A percentile compares a stretch with the other conserved stretches of the same genome.
phyloP scores from a whole-genome alignment of 2,797 vertebrate genomes.

The Rachycentron canadum region DNA sequence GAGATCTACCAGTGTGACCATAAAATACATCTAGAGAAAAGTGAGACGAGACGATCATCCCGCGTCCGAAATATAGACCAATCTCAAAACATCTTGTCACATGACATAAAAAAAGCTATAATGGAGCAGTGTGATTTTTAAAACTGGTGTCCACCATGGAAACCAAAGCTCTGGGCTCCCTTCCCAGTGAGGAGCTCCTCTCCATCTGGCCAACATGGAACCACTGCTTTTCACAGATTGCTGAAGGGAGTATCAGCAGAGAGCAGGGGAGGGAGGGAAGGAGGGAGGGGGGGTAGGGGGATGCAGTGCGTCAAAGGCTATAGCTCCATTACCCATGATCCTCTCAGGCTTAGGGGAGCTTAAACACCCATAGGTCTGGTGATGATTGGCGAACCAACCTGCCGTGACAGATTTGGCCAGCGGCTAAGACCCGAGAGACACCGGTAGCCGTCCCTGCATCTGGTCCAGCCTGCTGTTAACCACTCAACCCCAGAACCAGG shows the following conservation, averaged over 20 bases:
- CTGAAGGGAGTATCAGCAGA: slow-evolving; percentile 73
- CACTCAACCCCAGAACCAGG: slow-evolving; percentile 39
- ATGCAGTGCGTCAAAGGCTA: slow-evolving; percentile 83
- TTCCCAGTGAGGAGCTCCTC: slow-evolving; percentile 57
- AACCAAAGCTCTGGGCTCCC: slow-evolving; percentile 63
- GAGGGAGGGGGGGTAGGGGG: slow-evolving; percentile 31
- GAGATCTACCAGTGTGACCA: slow-evolving; percentile 70
- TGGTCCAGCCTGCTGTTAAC: slow-evolving; percentile 47
- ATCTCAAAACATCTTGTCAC: slow-evolving; percentile 65
- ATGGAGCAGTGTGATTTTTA: slow-evolving; percentile 68
- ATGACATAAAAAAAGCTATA: slow-evolving; percentile 56
- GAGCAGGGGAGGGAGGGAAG: slow-evolving; percentile 37
- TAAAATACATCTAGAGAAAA: slow-evolving; percentile 68
- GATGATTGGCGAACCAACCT: slow-evolving; percentile 66
- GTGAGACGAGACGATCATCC: slow-evolving; percentile 61
- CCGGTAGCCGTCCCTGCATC: slow-evolving; percentile 53
- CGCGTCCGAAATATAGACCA: slow-evolving; percentile 70
- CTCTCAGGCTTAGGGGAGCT: slow-evolving; percentile 79
- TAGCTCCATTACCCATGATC: slow-evolving; percentile 83
- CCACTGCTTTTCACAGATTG: slow-evolving; percentile 74
- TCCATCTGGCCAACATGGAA: slow-evolving; percentile 66
- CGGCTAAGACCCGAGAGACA: slow-evolving; percentile 47
- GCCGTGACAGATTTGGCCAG: slow-evolving; percentile 70
- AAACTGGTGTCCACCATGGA: slow-evolving; percentile 64
- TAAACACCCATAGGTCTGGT: slow-evolving; percentile 76